Evolutionary conservation across 2,888 invertebrate genomes (phyloP).

Genomic region (Ferrisia virgata): DNA sequence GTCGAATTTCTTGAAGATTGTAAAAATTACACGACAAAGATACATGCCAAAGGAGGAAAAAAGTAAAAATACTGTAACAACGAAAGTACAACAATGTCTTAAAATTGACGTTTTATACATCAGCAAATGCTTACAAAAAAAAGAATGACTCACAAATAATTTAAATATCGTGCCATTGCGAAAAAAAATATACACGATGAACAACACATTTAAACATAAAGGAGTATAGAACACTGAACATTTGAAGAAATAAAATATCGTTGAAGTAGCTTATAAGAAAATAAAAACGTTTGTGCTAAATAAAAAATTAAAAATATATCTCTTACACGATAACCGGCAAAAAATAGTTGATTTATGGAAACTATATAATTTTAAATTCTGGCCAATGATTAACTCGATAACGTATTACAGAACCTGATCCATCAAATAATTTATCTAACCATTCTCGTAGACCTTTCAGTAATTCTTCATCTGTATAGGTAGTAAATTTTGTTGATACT

Average conservation of each 20-base stretch:
- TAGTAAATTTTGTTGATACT: conserved; percentile 52
- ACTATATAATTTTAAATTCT: conserved; percentile 63
- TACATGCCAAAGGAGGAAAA: background rate
- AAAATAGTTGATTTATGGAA: background rate
- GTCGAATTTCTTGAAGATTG: background rate
- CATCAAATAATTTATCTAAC: conserved; percentile 95
- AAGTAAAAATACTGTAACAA: background rate
- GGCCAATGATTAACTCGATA: conserved; percentile 98
- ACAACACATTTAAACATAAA: conserved; percentile 20
- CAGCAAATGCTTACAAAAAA: conserved; percentile 3
- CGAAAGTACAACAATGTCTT: conserved; percentile 7
- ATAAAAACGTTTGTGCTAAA: conserved; percentile 14
- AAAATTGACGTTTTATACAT: conserved; percentile 19
- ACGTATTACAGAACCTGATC: conserved; percentile 76
- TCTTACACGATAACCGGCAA: background rate
- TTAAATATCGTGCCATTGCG: background rate
- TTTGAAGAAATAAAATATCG: conserved; percentile 15
- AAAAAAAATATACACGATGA: conserved; percentile 8
- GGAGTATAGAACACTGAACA: conserved; percentile 12
- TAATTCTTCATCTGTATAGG: conserved; percentile 61
- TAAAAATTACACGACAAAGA: background rate
- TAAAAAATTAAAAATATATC: conserved; percentile 4
- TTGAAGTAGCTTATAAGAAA: conserved; percentile 1
- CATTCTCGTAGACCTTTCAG: conserved; percentile 91
- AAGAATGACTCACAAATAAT: background rate